phyloP scores from a whole-genome alignment of 2,888 invertebrate genomes.

The Zygaena filipendulae region DNA sequence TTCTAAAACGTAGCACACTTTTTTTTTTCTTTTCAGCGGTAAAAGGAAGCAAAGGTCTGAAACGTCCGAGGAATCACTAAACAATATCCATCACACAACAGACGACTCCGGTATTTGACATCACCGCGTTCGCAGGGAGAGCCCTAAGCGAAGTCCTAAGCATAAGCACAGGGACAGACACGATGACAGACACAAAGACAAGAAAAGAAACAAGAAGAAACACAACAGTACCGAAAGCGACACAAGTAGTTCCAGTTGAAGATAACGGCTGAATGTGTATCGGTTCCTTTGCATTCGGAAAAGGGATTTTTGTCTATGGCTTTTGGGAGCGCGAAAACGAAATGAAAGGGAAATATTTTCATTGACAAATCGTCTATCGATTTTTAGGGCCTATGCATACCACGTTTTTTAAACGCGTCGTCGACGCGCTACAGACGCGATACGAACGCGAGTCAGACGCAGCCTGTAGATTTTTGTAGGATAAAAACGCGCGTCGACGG shows the following conservation, averaged over 20 bases:
- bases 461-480: no score
- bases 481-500: no score
- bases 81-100: slow-evolving; percentile 55
- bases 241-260: slow-evolving; percentile 52
- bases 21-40: slow-evolving; percentile 30
- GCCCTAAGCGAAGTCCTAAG: slow-evolving; percentile 36
- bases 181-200: slow-evolving; percentile 28
- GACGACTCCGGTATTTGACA: slow-evolving; percentile 65
- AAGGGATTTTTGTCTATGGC: no score
- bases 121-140: slow-evolving; percentile 50
- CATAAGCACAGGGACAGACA: slow-evolving; percentile 25
- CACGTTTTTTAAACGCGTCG: no score
- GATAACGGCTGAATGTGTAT: neutral
- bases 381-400: no score
- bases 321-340: no score
- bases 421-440: no score
- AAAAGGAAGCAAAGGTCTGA: slow-evolving; percentile 53
- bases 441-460: no score
- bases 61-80: slow-evolving; percentile 51
- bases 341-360: no score
- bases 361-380: no score
- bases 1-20: no score
- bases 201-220: slow-evolving; percentile 36
- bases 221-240: slow-evolving; percentile 37
- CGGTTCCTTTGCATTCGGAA: no score